Conservation (phyloP, 2,888 invertebrate species). For the Drosophila birchii region DNA sequence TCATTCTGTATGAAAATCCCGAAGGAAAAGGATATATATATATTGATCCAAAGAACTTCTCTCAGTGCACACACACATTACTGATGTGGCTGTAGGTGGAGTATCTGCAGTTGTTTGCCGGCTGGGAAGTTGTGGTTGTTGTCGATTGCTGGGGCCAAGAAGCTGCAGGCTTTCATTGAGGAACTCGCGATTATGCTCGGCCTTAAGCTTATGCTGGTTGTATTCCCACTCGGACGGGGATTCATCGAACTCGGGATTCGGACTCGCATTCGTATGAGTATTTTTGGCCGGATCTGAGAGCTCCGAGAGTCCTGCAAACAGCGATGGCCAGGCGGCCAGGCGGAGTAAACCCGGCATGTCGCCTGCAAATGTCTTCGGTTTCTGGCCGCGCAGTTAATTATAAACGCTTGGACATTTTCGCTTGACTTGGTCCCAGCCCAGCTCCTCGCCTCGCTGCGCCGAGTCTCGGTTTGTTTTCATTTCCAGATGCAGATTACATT, state of each 20-base stretch:
- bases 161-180: conserved; percentile 78
- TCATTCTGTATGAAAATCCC: no score
- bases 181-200: conserved; percentile 64
- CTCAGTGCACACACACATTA: conserved; percentile 23
- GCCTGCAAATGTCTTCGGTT: conserved; percentile 80
- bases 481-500: conserved; percentile 85
- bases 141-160: conserved; percentile 45
- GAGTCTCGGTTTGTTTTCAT: conserved; percentile 76
- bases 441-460: conserved; percentile 17
- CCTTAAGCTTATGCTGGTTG: conserved; percentile 43
- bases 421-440: conserved; percentile 22
- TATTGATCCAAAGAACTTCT: not conserved
- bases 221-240: conserved; percentile 10
- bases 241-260: conserved; percentile 6
- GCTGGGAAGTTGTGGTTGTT: conserved; percentile 16
- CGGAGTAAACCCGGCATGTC: conserved; percentile 69
- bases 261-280: conserved; percentile 14
- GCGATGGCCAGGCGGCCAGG: conserved; percentile 9
- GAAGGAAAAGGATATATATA: no score
- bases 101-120: conserved; percentile 49
- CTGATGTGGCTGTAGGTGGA: conserved; percentile 23
- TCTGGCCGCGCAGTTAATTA: conserved; percentile 84
- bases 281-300: conserved; percentile 39
- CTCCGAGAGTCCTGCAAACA: conserved; percentile 63
- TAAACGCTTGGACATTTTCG: conserved; percentile 85